Percentiles rank a stretch among this genome's conserved stretches.
phyloP scores from a whole-genome alignment of 2,113 vertebrate genomes.

The Oenanthe oenanthe region DNA sequence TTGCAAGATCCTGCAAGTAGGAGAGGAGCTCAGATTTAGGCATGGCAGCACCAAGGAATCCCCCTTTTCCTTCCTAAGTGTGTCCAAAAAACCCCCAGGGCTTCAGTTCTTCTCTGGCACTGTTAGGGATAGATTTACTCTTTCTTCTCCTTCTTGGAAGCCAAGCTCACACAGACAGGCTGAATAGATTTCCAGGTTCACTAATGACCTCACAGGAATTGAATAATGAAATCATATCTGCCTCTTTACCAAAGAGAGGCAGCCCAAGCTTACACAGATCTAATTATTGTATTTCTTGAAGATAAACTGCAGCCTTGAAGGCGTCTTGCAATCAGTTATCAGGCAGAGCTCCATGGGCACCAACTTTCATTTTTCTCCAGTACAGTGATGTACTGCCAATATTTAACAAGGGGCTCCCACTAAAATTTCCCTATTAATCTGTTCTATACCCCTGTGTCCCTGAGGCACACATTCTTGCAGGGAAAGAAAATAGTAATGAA shows the following conservation, averaged over 20 bases:
- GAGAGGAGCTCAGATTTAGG: background rate
- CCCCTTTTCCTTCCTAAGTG: background rate
- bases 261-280: slow-evolving; percentile 34
- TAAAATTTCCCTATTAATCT: slow-evolving; percentile 51
- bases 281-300: slow-evolving; percentile 40
- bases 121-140: background rate
- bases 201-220: slow-evolving; percentile 66
- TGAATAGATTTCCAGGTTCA: slow-evolving; percentile 55
- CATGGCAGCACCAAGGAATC: background rate
- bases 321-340: slow-evolving; percentile 60
- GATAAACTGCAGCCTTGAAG: slow-evolving; percentile 60
- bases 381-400: slow-evolving; percentile 50
- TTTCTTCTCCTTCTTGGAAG: background rate
- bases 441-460: slow-evolving; percentile 20
- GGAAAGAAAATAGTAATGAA: slow-evolving; percentile 58
- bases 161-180: slow-evolving; percentile 34
- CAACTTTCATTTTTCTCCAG: slow-evolving; percentile 28
- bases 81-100: background rate
- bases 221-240: slow-evolving; percentile 62
- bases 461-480: slow-evolving; percentile 25
- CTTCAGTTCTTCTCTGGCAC: background rate
- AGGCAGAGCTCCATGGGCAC: slow-evolving; percentile 24
- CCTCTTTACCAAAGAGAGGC: background rate
- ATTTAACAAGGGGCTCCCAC: slow-evolving; percentile 44
- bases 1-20: background rate